Conservation (phyloP, 2,113 vertebrate species). For the Setophaga coronata region DNA sequence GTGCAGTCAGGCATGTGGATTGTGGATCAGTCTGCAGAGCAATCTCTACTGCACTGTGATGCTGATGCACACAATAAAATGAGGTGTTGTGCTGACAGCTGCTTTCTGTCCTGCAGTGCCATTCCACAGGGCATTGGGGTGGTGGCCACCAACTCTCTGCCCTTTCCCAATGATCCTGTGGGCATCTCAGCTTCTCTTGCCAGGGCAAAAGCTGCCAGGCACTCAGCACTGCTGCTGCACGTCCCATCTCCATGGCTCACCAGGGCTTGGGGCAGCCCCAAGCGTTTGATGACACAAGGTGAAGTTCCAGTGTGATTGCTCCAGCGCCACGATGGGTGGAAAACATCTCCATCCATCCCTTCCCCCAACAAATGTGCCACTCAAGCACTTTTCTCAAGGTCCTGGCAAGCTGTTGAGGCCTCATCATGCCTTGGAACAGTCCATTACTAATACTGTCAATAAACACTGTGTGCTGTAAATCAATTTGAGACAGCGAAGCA, state of each 20-base stretch:
- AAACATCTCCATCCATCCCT: neutral
- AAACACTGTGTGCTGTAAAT: neutral
- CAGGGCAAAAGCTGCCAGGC: neutral
- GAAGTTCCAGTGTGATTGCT: neutral
- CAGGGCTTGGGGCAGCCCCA: neutral
- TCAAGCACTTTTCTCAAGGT: neutral
- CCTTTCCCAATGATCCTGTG: neutral
- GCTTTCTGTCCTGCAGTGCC: neutral
- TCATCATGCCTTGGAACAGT: rapidly evolving
- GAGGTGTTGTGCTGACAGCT: neutral
- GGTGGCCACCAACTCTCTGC: neutral
- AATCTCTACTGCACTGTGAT: rapidly evolving
- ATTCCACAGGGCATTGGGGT: rapidly evolving
- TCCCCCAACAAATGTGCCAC: neutral
- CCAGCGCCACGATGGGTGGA: neutral
- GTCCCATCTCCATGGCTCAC: rapidly evolving
- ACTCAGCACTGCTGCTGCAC: neutral
- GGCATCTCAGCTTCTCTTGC: neutral
- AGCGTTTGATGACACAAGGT: rapidly evolving
- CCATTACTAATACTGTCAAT: neutral
- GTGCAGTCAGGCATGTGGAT: rapidly evolving
- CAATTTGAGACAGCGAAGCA: neutral
- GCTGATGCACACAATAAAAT: neutral
- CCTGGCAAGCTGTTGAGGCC: neutral
- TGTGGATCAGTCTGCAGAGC: neutral